Percentiles rank a stretch among this genome's conserved stretches.
These are phyloP conservation scores for Rhinogobio ventralis DNA, from an alignment of 2,797 vertebrate species.

Conservation along the genomic window DNA sequence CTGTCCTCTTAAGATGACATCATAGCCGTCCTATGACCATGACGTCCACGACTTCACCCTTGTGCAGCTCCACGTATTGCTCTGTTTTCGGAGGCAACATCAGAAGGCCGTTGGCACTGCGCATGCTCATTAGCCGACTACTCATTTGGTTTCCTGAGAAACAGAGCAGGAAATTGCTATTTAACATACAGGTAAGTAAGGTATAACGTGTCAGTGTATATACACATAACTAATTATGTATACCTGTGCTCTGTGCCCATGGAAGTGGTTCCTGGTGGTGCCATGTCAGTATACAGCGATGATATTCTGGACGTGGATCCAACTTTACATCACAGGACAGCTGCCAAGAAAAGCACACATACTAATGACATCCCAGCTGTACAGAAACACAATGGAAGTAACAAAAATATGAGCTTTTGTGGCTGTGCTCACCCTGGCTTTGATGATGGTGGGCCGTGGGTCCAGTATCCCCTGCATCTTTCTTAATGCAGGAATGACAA, in stretches of 20 bases:
- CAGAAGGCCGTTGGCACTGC: slow-evolving; percentile 97
- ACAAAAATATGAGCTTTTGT: not conserved
- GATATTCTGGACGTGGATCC: slow-evolving; percentile 96
- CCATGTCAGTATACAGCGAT: slow-evolving; percentile 98
- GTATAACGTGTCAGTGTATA: not conserved
- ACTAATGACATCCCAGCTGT: slow-evolving; percentile 23
- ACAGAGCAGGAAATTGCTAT: not conserved
- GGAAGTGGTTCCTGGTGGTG: slow-evolving; percentile 98
- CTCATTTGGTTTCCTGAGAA: slow-evolving; percentile 95
- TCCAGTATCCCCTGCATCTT: slow-evolving; percentile 99
- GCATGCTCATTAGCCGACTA: slow-evolving; percentile 98
- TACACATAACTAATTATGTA: not conserved
- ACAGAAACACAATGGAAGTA: not conserved
- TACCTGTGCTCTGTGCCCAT: slow-evolving; percentile 99
- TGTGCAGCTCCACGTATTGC: slow-evolving; percentile 98
- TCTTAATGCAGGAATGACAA: slow-evolving; percentile 96
- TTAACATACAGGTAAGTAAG: not conserved
- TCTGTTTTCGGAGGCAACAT: slow-evolving; percentile 99
- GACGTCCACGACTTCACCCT: slow-evolving; percentile 98
- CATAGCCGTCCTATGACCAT: slow-evolving; percentile 99
- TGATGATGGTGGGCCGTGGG: slow-evolving; percentile 97
- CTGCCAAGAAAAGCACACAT: slow-evolving; percentile 71
- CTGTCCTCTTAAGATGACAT: slow-evolving; percentile 77
- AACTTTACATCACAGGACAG: slow-evolving; percentile 98
- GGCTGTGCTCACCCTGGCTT: slow-evolving; percentile 89